Conservation (phyloP, 2,113 vertebrate species). For the Hippoglossus stenolepis region DNA sequence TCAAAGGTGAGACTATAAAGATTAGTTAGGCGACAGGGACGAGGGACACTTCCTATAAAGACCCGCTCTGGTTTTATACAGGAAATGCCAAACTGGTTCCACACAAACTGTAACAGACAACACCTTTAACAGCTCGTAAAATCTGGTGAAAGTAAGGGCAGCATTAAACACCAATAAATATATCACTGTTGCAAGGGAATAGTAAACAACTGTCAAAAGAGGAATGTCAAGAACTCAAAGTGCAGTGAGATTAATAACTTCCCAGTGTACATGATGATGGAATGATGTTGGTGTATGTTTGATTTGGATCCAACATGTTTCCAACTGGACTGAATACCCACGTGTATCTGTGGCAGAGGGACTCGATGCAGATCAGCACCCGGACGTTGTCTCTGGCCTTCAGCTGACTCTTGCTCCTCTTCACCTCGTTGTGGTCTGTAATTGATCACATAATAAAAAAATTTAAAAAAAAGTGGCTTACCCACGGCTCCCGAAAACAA, state of each 20-base stretch:
- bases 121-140: constrained; percentile 75
- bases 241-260: constrained; percentile 4
- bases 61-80: constrained; percentile 71
- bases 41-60: constrained; percentile 73
- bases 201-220: constrained; percentile 29
- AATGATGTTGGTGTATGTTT: neutral
- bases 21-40: constrained; percentile 72
- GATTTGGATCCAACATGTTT: neutral
- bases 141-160: constrained; percentile 55
- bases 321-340: constrained; percentile 72
- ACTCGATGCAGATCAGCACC: constrained; percentile 94
- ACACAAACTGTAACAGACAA: constrained; percentile 75
- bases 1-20: constrained; percentile 78
- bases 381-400: constrained; percentile 89
- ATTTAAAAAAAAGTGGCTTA: neutral
- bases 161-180: constrained; percentile 54
- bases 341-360: constrained; percentile 92
- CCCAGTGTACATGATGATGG: neutral
- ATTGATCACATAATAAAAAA: neutral
- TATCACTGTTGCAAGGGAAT: constrained; percentile 12
- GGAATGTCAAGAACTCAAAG: constrained; percentile 45
- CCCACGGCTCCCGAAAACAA: neutral
- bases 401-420: constrained; percentile 86
- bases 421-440: constrained; percentile 91
- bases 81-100: constrained; percentile 81